phyloP scores from a whole-genome alignment of 2,113 vertebrate species.

The Rhombomys opimus region DNA sequence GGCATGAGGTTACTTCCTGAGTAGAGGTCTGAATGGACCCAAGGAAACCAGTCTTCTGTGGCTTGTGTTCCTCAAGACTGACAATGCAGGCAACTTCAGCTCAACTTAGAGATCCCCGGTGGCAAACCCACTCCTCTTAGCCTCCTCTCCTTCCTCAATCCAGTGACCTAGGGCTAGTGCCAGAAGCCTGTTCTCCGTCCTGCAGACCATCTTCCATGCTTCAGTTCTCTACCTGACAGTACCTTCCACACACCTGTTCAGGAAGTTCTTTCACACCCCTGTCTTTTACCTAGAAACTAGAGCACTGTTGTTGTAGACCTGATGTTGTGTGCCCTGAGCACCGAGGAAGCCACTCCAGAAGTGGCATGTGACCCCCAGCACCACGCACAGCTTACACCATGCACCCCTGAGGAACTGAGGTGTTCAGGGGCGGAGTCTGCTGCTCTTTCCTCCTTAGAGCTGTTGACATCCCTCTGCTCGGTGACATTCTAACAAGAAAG shows the following conservation, averaged over 20 bases:
- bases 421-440: background rate
- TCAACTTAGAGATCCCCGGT: background rate
- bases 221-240: background rate
- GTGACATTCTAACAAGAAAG: background rate
- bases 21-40: background rate
- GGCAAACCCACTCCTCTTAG: background rate
- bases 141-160: background rate
- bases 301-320: background rate
- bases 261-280: background rate
- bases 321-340: background rate
- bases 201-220: background rate
- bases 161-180: background rate
- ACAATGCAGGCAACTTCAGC: background rate
- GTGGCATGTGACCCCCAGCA: background rate
- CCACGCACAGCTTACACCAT: background rate
- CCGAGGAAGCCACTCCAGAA: background rate
- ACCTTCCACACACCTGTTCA: slow-evolving; percentile 3
- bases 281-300: slow-evolving; percentile 14
- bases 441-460: background rate
- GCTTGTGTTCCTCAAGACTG: background rate
- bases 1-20: background rate
- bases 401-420: background rate
- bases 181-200: background rate
- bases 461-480: background rate
- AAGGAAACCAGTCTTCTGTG: background rate